Evolutionary conservation across 37 sponge, comb jelly and placozoan genomes (phyloP).

Genomic region (Amphimedon queenslandica): DNA sequence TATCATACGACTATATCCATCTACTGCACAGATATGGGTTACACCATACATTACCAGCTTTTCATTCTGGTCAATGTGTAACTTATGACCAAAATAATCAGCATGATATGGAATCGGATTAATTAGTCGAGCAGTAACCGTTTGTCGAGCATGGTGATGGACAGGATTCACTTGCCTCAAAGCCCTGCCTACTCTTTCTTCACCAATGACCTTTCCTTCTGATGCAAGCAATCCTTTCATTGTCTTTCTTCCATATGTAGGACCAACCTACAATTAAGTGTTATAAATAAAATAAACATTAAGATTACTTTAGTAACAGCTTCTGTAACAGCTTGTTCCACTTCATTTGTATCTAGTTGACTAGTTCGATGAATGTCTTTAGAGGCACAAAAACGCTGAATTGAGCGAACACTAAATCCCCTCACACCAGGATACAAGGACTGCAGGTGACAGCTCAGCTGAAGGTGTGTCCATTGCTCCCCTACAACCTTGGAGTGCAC

Average conservation of each 20-base stretch:
- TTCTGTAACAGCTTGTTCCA: conserved; percentile 4
- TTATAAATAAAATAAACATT: too few relatives aligned
- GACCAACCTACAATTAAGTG: too few relatives aligned
- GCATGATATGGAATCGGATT: conserved; percentile 60
- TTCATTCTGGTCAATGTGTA: too few relatives aligned
- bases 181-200: conserved; percentile 28
- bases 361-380: conserved; percentile 22
- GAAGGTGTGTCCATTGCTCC: conserved; percentile 12
- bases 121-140: conserved; percentile 7
- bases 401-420: conserved; percentile 20
- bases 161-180: conserved; percentile 15
- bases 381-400: conserved; percentile 17
- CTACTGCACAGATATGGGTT: conserved; percentile 45
- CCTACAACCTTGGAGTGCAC: background rate
- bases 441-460: conserved; percentile 16
- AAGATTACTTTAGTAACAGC: conserved; percentile 3
- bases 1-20: conserved; percentile 56
- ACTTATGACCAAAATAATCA: too few relatives aligned
- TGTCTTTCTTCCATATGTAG: too few relatives aligned
- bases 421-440: conserved; percentile 7
- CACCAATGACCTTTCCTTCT: too few relatives aligned
- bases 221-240: too few relatives aligned
- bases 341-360: background rate
- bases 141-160: conserved; percentile 2
- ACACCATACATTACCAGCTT: too few relatives aligned